A percentile compares a stretch with the other conserved stretches of the same genome.
These are phyloP conservation scores for Cyclopterus lumpus DNA, from an alignment of 2,797 vertebrate genomes.

Conservation along the genomic window DNA sequence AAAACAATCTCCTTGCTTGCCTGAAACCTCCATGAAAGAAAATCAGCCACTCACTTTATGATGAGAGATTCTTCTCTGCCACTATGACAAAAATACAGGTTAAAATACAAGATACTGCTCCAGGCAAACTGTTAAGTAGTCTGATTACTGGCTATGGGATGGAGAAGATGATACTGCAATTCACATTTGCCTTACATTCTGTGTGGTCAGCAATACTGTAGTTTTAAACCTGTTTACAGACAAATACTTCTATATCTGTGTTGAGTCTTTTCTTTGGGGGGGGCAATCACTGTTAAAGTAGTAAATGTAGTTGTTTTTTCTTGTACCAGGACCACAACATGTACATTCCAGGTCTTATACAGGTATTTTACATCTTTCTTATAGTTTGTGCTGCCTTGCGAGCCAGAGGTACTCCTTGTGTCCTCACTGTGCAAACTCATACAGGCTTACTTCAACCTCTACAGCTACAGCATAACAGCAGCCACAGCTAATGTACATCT, in stretches of 20 bases:
- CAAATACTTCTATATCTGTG: not conserved
- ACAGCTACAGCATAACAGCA: conserved; percentile 68
- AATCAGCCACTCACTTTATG: not conserved
- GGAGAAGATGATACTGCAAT: not conserved
- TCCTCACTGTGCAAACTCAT: conserved; percentile 78
- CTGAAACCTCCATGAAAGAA: conserved; percentile 2
- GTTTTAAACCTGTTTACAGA: conserved; percentile 15
- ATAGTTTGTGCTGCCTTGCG: conserved; percentile 59
- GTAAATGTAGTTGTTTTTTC: conserved; percentile 22
- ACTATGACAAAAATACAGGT: not conserved
- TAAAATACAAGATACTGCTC: not conserved
- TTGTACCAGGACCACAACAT: conserved; percentile 42
- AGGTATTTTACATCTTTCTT: conserved; percentile 29
- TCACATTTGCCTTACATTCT: not conserved
- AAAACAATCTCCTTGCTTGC: not conserved
- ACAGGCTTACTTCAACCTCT: conserved; percentile 67
- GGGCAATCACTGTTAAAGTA: conserved; percentile 17
- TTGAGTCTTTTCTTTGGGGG: not conserved
- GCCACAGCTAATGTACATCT: conserved; percentile 61
- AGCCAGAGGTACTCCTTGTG: conserved; percentile 79
- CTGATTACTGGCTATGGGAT: not conserved
- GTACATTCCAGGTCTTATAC: conserved; percentile 41
- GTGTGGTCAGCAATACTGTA: not conserved
- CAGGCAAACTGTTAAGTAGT: not conserved
- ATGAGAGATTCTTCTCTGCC: not conserved